Conservation (phyloP, 1,140 invertebrate species). For the Drosophila sechellia region DNA sequence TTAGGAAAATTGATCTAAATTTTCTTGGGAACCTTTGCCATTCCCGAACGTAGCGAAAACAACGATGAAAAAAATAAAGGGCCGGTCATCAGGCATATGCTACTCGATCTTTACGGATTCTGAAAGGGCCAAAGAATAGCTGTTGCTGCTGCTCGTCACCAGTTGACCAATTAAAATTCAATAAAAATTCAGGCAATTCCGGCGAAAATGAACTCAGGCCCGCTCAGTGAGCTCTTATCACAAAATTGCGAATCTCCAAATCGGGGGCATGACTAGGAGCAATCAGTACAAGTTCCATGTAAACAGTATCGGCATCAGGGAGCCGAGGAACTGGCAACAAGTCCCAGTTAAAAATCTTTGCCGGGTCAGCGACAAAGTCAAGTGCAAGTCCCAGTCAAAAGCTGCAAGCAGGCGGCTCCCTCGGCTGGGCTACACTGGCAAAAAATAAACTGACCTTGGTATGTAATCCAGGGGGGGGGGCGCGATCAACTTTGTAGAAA, state of each 20-base stretch:
- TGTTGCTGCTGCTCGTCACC: constrained; percentile 2
- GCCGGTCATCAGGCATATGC: constrained; percentile 15
- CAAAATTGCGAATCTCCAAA: constrained; percentile 72
- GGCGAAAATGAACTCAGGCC: constrained; percentile 63
- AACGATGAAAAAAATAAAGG: neutral
- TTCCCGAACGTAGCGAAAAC: neutral
- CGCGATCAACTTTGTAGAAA: too few relatives aligned
- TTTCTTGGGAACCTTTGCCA: constrained; percentile 79
- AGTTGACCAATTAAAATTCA: constrained; percentile 75
- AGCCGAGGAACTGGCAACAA: constrained; percentile 34
- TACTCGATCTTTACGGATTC: neutral
- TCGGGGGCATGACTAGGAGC: constrained; percentile 83
- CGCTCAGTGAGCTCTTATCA: constrained; percentile 47
- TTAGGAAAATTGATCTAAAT: constrained; percentile 84
- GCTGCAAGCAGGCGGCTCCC: constrained; percentile 9
- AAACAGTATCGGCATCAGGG: constrained; percentile 73
- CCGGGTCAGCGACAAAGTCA: constrained; percentile 78
- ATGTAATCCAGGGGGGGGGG: neutral
- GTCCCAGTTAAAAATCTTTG: constrained; percentile 74
- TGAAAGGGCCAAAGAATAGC: neutral
- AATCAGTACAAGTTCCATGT: constrained; percentile 84
- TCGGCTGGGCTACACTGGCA: constrained; percentile 20
- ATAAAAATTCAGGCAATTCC: constrained; percentile 77
- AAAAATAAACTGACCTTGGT: neutral
- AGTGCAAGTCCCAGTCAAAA: constrained; percentile 62